Conservation (phyloP, 2,797 vertebrate species). For the Acipenser oxyrinchus region DNA sequence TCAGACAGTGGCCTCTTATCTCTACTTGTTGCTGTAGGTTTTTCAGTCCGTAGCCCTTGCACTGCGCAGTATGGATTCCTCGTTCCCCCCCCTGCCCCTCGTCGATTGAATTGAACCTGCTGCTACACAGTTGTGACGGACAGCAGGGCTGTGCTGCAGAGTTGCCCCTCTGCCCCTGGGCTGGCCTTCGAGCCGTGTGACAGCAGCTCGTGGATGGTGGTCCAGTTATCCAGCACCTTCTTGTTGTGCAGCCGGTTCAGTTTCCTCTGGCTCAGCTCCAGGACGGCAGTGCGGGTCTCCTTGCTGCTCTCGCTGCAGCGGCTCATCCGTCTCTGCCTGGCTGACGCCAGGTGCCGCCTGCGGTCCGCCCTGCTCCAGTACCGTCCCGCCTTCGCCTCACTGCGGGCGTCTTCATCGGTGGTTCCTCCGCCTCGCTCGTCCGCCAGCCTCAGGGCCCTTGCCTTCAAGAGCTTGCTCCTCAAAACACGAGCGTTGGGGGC, state of each 20-base stretch:
- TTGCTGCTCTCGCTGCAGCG: background rate
- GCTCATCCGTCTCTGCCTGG: slow-evolving; percentile 38
- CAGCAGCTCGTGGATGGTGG: slow-evolving; percentile 65
- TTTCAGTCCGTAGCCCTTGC: too few relatives aligned
- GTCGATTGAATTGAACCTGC: too few relatives aligned
- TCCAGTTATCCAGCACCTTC: slow-evolving; percentile 67
- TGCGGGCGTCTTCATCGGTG: slow-evolving; percentile 57
- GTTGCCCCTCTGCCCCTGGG: too few relatives aligned
- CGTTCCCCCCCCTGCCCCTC: too few relatives aligned
- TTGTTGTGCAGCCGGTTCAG: slow-evolving; percentile 59
- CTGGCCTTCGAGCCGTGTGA: slow-evolving; percentile 48
- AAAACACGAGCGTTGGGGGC: slow-evolving; percentile 35
- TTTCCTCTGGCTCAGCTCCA: slow-evolving; percentile 65
- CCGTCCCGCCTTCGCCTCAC: slow-evolving; percentile 51
- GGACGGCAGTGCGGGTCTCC: slow-evolving; percentile 30
- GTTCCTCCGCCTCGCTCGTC: slow-evolving; percentile 61
- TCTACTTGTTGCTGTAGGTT: too few relatives aligned
- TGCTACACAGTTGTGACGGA: slow-evolving; percentile 64
- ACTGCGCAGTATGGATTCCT: too few relatives aligned
- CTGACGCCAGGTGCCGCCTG: slow-evolving; percentile 55
- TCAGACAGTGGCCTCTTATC: too few relatives aligned
- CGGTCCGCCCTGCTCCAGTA: slow-evolving; percentile 66
- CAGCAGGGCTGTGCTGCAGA: slow-evolving; percentile 31
- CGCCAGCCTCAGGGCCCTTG: slow-evolving; percentile 51
- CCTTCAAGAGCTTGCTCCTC: slow-evolving; percentile 55